These are phyloP conservation scores for Melanostoma mellinum DNA, from an alignment of 2,888 invertebrate species.

Conservation along the genomic window DNA sequence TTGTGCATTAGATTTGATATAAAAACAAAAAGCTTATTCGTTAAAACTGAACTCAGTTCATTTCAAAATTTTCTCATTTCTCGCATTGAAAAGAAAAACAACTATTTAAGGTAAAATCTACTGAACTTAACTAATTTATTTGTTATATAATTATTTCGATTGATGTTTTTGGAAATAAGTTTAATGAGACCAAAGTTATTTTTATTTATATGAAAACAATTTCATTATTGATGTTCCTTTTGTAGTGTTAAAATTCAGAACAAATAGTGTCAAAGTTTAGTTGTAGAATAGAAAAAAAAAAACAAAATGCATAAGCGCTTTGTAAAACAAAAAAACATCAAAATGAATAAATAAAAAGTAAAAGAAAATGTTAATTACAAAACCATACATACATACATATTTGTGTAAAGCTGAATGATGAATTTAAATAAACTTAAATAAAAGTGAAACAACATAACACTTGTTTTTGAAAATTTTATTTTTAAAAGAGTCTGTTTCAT, in stretches of 20 bases:
- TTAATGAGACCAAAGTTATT: slow-evolving; percentile 15
- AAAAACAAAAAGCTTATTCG: neutral
- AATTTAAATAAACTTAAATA: slow-evolving; percentile 65
- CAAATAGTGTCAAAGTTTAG: neutral
- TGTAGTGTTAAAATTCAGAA: slow-evolving; percentile 43
- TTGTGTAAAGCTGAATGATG: slow-evolving; percentile 62
- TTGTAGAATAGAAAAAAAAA: neutral
- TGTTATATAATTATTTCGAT: slow-evolving; percentile 9
- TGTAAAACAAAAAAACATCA: slow-evolving; percentile 28
- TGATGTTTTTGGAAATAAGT: neutral
- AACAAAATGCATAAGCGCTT: slow-evolving; percentile 15
- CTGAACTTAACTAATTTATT: neutral
- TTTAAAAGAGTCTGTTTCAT: neutral
- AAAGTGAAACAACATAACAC: slow-evolving; percentile 45
- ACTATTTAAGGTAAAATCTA: too few species aligned
- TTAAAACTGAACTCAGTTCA: neutral
- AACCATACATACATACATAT: slow-evolving; percentile 15
- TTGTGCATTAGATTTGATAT: neutral
- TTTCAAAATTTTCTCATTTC: too few species aligned
- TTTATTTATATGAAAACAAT: slow-evolving; percentile 22
- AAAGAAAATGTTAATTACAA: slow-evolving; percentile 40
- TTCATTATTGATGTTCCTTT: slow-evolving; percentile 61
- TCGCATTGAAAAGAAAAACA: too few species aligned
- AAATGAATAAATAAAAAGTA: slow-evolving; percentile 17
- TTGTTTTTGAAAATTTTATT: slow-evolving; percentile 15